Evolutionary conservation across 37 sponge, comb jelly and placozoan species (phyloP).

Genomic region (Chondrilla cf. caribensis): DNA sequence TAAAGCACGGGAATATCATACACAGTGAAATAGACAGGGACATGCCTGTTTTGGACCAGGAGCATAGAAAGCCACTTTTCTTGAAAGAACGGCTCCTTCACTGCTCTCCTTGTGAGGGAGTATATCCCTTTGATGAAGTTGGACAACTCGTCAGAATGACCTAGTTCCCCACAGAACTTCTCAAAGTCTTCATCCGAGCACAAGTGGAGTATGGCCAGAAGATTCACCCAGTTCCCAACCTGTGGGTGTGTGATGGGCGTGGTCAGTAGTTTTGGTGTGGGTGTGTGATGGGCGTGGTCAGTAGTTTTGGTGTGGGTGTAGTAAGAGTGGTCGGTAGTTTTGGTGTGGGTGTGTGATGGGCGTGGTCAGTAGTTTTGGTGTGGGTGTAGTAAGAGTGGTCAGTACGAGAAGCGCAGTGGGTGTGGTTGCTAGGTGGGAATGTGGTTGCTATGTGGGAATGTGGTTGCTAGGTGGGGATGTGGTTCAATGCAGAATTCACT

Average conservation of each 20-base stretch:
- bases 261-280: neutral
- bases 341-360: neutral
- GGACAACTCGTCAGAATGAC: neutral
- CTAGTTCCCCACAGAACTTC: slow-evolving; percentile 37
- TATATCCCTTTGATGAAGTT: slow-evolving; percentile 1
- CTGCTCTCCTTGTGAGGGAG: neutral
- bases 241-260: neutral
- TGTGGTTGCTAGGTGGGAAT: too few relatives aligned
- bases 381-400: neutral
- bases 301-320: neutral
- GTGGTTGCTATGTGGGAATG: too few relatives aligned
- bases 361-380: neutral
- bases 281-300: neutral
- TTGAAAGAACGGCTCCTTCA: neutral
- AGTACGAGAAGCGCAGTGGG: too few relatives aligned
- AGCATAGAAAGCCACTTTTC: slow-evolving; percentile 21
- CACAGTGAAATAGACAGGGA: neutral
- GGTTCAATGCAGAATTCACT: too few relatives aligned
- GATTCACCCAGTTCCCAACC: slow-evolving; percentile 30
- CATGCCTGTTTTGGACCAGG: slow-evolving; percentile 30
- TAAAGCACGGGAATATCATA: neutral
- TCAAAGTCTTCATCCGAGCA: slow-evolving; percentile 45
- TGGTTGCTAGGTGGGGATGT: too few relatives aligned
- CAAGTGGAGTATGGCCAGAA: slow-evolving; percentile 47
- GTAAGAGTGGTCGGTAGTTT: too few relatives aligned